Percentiles rank a stretch among this genome's conserved stretches.
phyloP scores from a whole-genome alignment of 2,797 vertebrate genomes.

The Melanotaenia nigrans region DNA sequence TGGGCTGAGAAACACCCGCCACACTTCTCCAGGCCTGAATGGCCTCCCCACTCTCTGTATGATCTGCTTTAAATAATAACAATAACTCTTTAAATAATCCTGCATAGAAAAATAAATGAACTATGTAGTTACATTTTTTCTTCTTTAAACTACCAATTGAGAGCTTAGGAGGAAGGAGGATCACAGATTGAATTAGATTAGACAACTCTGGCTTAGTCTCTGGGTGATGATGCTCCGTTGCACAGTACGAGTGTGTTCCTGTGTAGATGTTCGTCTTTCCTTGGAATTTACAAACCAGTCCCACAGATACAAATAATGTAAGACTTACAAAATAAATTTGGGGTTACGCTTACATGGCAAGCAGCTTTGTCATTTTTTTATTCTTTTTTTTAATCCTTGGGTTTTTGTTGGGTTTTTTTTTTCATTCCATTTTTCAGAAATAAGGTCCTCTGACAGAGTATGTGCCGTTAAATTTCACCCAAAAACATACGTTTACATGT shows the following conservation, averaged over 20 bases:
- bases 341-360: slow-evolving; percentile 99
- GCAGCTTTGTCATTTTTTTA: slow-evolving; percentile 86
- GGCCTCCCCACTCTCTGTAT: slow-evolving; percentile 40
- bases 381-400: slow-evolving; percentile 56
- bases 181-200: slow-evolving; percentile 48
- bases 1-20: slow-evolving; percentile 37
- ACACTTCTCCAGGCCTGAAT: slow-evolving; percentile 33
- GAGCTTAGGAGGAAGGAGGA: slow-evolving; percentile 69
- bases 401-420: slow-evolving; percentile 36
- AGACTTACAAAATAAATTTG: slow-evolving; percentile 99
- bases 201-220: slow-evolving; percentile 69
- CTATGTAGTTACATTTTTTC: slow-evolving; percentile 78
- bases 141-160: slow-evolving; percentile 79
- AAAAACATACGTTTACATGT: slow-evolving; percentile 74
- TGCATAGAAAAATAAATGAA: slow-evolving; percentile 89
- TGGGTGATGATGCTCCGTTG: slow-evolving; percentile 59
- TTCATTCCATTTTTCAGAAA: slow-evolving; percentile 64
- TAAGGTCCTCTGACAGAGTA: slow-evolving; percentile 80
- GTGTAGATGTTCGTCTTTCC: slow-evolving; percentile 72
- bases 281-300: slow-evolving; percentile 98
- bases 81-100: slow-evolving; percentile 86
- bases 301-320: slow-evolving; percentile 99
- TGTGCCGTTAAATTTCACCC: slow-evolving; percentile 78
- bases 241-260: slow-evolving; percentile 53
- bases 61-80: slow-evolving; percentile 82